Percentiles rank a stretch among this genome's conserved stretches.
phyloP scores from a whole-genome alignment of 2,113 vertebrate species.

The Paratilapia polleni region DNA sequence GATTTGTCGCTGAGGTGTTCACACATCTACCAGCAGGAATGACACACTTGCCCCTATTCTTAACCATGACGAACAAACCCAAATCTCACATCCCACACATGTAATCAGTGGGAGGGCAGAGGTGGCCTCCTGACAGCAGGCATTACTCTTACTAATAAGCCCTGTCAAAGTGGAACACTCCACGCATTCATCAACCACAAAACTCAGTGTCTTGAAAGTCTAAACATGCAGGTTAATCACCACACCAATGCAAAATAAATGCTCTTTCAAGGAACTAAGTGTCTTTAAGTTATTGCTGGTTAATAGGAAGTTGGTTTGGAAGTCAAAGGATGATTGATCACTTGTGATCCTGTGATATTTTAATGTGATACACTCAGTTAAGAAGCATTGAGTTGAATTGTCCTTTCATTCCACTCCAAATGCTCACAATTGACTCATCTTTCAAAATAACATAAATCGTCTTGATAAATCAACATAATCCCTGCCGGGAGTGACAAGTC shows the following conservation, averaged over 20 bases:
- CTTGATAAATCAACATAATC: background rate
- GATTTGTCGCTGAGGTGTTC: constrained; percentile 9
- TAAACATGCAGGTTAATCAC: constrained; percentile 9
- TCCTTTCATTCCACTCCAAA: background rate
- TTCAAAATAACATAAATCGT: background rate
- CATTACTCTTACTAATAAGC: constrained; percentile 74
- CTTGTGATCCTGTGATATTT: background rate
- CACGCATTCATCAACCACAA: constrained; percentile 48
- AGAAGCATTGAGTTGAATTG: background rate
- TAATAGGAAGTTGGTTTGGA: background rate
- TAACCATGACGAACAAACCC: constrained; percentile 44
- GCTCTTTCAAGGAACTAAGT: background rate
- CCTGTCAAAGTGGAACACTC: constrained; percentile 41
- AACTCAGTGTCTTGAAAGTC: background rate
- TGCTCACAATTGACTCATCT: background rate
- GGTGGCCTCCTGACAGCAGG: constrained; percentile 38
- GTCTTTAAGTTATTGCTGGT: background rate
- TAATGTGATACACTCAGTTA: background rate
- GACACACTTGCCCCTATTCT: constrained; percentile 8
- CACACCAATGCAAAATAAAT: background rate
- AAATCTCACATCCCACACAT: constrained; percentile 43
- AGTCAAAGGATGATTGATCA: background rate
- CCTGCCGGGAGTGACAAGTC: background rate
- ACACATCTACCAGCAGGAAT: constrained; percentile 8
- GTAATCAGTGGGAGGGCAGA: constrained; percentile 42